A percentile compares a stretch with the other conserved stretches of the same genome.
Conservation (phyloP, 2,113 vertebrate species). For the Muntiacus muntjak region DNA sequence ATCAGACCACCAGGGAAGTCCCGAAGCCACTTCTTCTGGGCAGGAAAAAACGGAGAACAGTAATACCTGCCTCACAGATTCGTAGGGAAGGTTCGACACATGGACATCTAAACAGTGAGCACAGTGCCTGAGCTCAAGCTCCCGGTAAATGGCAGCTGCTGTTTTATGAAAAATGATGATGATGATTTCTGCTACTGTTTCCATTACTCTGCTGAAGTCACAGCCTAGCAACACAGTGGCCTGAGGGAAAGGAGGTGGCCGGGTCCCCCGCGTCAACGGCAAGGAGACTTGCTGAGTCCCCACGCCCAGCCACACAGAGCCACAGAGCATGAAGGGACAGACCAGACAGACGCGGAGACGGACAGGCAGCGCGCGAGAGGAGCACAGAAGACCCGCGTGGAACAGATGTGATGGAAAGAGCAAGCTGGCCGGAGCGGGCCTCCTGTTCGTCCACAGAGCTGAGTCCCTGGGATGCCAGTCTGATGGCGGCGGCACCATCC, state of each 20-base stretch:
- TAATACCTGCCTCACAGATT: neutral
- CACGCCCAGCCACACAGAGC: neutral
- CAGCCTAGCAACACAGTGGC: neutral
- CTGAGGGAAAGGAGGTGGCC: rapidly evolving
- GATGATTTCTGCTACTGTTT: neutral
- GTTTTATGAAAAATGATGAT: neutral
- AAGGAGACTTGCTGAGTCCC: neutral
- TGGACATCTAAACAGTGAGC: neutral
- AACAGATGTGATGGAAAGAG: neutral
- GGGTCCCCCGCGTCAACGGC: neutral
- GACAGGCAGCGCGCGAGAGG: neutral
- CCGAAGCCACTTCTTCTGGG: neutral
- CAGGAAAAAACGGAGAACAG: neutral
- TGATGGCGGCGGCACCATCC: rapidly evolving
- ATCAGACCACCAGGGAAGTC: neutral
- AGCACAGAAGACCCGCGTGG: neutral
- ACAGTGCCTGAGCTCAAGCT: no score
- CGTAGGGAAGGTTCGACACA: neutral
- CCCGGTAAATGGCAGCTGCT: neutral
- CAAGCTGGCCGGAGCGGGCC: neutral
- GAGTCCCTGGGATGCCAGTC: neutral
- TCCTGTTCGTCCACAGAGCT: neutral
- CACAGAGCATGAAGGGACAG: rapidly evolving
- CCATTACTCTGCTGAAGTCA: neutral
- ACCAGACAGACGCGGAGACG: neutral